phyloP scores from a whole-genome alignment of 2,113 vertebrate species.

The Osmerus eperlanus region DNA sequence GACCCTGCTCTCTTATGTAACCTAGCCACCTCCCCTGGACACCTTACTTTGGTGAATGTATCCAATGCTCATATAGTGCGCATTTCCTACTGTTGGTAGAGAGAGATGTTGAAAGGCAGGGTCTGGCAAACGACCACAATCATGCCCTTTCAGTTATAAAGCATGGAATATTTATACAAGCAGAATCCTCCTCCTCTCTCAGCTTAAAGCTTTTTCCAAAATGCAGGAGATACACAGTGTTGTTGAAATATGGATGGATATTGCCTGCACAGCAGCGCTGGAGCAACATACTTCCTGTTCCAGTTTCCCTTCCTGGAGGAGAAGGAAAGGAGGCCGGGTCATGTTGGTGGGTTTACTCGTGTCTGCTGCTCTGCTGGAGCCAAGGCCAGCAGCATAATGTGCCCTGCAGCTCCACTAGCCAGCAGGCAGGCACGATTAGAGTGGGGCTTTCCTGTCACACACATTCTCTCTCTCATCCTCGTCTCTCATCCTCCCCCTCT shows the following conservation, averaged over 20 bases:
- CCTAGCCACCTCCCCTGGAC: too few relatives aligned
- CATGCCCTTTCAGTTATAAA: constrained; percentile 21
- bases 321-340: background rate
- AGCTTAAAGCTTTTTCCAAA: constrained; percentile 38
- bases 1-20: constrained; percentile 1
- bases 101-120: background rate
- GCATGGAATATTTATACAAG: constrained; percentile 44
- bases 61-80: too few relatives aligned
- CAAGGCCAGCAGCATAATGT: constrained; percentile 10
- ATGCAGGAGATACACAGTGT: constrained; percentile 44
- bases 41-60: too few relatives aligned
- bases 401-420: background rate
- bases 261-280: constrained; percentile 39
- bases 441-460: constrained; percentile 5
- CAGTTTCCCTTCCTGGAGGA: background rate
- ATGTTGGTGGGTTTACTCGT: background rate
- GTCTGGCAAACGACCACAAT: background rate
- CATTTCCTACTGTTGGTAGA: background rate
- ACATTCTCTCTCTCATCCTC: too few relatives aligned
- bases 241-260: constrained; percentile 63
- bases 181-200: constrained; percentile 29
- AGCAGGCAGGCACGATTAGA: background rate
- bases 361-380: background rate
- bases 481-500: background rate
- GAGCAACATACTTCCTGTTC: background rate